Evolutionary conservation across 2,113 vertebrate species (phyloP), one percentile per base, ranked within the genome.

Genomic region (Labrus mixtus): DNA sequence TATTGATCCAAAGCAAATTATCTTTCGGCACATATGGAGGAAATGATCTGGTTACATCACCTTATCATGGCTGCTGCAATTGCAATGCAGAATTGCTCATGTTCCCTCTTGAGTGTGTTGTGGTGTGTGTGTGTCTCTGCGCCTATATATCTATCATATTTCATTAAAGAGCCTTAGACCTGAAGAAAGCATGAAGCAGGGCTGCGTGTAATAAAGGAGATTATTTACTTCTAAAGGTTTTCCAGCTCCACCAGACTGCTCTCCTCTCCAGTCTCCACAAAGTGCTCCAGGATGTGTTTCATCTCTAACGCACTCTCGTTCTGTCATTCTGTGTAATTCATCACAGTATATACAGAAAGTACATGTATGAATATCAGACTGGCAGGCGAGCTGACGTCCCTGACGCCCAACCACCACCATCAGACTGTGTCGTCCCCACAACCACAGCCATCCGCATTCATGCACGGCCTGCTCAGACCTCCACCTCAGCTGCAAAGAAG

Each of bases 151-250:
- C 86, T 61, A 78, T 81, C 56, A 59, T 45, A 2, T 15, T 74
- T 86, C 66, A 82, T 84, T 84, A 85, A 81, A 19, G 60, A 73
- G 54, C 62, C 43, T 6, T 22, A 66, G 78, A 82, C 73, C 68
- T 82, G 68, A 72, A 82, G 82, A 60, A 51, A 62, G 10, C 33
- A 53, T 78, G 54, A n/a, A 79, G 60, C 73, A 41, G 61, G 25
- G 73, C 50, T 6, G 29, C 48, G 48, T 48, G 76, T 69, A 84
- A 89, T 81, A 76, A 84, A 81, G 51, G 64, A 74, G 70, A 82
- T 87, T 78, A 86, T 89, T 88, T 82, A 86, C 74, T 85, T 78
- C 57, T 5, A 8, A 51, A 8, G 72, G 55, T 88, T 81, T 86
- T 83, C 53, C 83, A 69, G 78, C 84, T 33, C 29, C 57, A 39